Evolutionary conservation across 2,797 vertebrate species (phyloP), one percentile per base, ranked within the genome.

Genomic region (Rallus crepitans): DNA sequence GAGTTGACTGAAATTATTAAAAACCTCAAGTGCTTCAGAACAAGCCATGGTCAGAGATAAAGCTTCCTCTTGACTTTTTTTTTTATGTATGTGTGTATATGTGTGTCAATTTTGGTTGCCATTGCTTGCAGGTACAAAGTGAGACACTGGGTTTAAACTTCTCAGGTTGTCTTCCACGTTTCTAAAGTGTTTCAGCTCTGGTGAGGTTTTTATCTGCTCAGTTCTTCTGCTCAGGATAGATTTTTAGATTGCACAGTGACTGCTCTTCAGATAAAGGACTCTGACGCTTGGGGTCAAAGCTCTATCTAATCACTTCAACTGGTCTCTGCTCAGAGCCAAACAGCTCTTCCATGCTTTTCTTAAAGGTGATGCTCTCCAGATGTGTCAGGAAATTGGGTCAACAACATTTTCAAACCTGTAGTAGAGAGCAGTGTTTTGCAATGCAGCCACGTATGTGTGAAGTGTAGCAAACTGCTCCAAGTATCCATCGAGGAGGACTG

Each of bases 321-420:
- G n/a, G 27, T 68, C 55, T 82, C 77, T 87, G 63, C 70, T 84
- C 15, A 64, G 55, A 93, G 73, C n/a, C 72, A 86, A 90, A 42
- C 8, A 53, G 24, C 52, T 86, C 82, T 95, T 95, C 91, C 77
- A 88, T 79, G 80, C 16, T 89, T 65, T 90, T 89, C 83, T 87
- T 61, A 69, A 70, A 93, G 35, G 70, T 13, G 72, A n/a, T 52
- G 63, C 73, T 82, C 55, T 66, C 52, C 80, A 82, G 77, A 35
- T 15, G 47, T 45, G 35, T 39, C 35, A 47, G 42, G 37, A 69
- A 59, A 56, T 20, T 25, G 83, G 66, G 63, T 82, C 80, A 95
- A 64, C 50, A 89, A 11, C 25, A 35, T 59, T 82, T 53, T 11
- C 52, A 56, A 4, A 37, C 28, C 48, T 37, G 15, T 64, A 79